Conservation (phyloP, 1,140 invertebrate species). For the Drosophila gunungcola region DNA sequence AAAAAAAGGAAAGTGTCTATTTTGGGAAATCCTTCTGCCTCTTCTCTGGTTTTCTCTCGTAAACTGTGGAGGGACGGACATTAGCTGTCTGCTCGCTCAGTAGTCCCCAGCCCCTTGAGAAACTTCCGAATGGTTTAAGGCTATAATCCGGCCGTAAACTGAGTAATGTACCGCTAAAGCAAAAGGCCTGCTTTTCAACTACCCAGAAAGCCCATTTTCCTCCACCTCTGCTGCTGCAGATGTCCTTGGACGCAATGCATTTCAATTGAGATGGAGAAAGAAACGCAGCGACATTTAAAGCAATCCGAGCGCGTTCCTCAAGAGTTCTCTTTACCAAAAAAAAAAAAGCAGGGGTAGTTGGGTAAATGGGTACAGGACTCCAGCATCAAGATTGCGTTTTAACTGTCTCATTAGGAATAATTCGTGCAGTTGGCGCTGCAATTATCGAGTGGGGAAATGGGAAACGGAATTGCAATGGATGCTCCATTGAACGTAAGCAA, state of each 20-base stretch:
- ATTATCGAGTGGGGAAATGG: slow-evolving; percentile 36
- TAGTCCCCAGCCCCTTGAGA: slow-evolving; percentile 2
- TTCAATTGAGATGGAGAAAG: slow-evolving; percentile 42
- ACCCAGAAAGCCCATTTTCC: slow-evolving; percentile 1
- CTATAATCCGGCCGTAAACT: slow-evolving; percentile 54
- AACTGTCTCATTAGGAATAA: slow-evolving; percentile 69
- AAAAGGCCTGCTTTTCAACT: slow-evolving; percentile 14
- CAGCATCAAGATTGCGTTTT: slow-evolving; percentile 47
- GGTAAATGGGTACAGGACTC: slow-evolving; percentile 6
- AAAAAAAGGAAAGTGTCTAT: slow-evolving; percentile 9
- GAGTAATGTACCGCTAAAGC: slow-evolving; percentile 39
- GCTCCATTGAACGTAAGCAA: slow-evolving; percentile 8
- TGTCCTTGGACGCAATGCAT: slow-evolving; percentile 64
- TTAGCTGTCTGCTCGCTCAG: slow-evolving; percentile 24
- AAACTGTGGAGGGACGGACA: slow-evolving; percentile 13
- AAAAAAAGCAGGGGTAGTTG: background rate
- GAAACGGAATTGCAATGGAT: background rate
- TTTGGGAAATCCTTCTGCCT: slow-evolving; percentile 6
- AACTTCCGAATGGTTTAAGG: slow-evolving; percentile 50
- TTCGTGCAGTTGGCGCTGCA: slow-evolving; percentile 45
- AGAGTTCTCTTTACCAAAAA: slow-evolving; percentile 21
- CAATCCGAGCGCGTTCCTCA: slow-evolving; percentile 51
- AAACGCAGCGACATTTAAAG: slow-evolving; percentile 56
- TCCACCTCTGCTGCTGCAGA: slow-evolving; percentile 13
- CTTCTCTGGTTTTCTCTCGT: slow-evolving; percentile 20